Evolutionary conservation across 2,888 invertebrate species (phyloP).

Genomic region (Pterobdella sp.): DNA sequence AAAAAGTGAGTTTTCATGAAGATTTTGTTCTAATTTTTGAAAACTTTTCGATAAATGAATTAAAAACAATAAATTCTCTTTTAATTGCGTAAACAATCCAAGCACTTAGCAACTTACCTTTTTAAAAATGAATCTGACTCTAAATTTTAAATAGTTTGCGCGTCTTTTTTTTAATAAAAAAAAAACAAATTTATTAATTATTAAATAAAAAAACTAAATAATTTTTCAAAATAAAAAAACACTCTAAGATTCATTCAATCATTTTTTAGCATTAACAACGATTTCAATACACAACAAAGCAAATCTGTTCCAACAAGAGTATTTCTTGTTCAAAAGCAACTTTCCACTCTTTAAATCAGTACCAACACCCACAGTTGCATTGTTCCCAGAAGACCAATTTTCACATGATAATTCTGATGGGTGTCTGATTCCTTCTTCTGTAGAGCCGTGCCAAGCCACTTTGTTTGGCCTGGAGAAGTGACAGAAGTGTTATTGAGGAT

Average conservation of each 20-base stretch:
- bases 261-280: neutral
- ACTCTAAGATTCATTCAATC: neutral
- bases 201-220: neutral
- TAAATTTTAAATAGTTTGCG: no score
- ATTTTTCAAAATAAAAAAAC: no score
- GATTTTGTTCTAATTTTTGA: no score
- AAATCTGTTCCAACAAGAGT: conserved; percentile 7
- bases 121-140: no score
- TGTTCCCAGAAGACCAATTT: neutral
- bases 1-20: no score
- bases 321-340: neutral
- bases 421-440: neutral
- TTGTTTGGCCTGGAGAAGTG: conserved; percentile 1
- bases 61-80: no score
- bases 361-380: neutral
- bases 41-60: no score
- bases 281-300: conserved; percentile 7
- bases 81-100: no score
- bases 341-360: neutral
- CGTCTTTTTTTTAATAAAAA: no score
- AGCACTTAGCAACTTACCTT: no score
- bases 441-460: conserved; percentile 3
- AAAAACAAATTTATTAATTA: no score
- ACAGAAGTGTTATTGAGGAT: no score
- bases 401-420: neutral